A percentile compares a stretch with the other conserved stretches of the same genome.
phyloP scores from a whole-genome alignment of 1,140 invertebrate species.

The Ridgeia piscesae region DNA sequence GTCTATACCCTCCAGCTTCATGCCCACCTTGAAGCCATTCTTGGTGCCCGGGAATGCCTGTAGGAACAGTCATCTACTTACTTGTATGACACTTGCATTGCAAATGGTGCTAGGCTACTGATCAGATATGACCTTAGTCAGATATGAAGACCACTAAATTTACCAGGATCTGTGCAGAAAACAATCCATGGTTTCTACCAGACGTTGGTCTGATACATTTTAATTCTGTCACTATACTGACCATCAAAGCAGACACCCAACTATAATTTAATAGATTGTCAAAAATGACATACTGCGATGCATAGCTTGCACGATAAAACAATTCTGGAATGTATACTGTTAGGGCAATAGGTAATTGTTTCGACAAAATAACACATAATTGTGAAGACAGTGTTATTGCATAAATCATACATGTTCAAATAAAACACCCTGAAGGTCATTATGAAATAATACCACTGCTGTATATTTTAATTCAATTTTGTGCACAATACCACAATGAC shows the following conservation, averaged over 20 bases:
- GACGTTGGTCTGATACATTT: too few relatives aligned
- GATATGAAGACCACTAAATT: background rate
- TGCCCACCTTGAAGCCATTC: constrained; percentile 82
- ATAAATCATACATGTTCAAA: background rate
- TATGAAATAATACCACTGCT: background rate
- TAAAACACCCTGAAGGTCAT: background rate
- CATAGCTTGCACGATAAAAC: too few relatives aligned
- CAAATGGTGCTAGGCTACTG: background rate
- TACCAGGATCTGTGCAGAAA: background rate
- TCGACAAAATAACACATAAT: background rate
- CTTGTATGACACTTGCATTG: background rate
- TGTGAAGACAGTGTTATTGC: background rate
- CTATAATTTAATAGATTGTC: too few relatives aligned
- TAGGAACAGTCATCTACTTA: background rate
- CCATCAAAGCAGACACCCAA: too few relatives aligned
- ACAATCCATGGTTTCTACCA: too few relatives aligned
- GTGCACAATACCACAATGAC: background rate
- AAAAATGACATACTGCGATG: too few relatives aligned
- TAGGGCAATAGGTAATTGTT: background rate
- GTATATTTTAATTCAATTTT: background rate
- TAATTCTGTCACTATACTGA: too few relatives aligned
- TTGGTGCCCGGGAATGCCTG: constrained; percentile 51
- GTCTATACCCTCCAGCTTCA: constrained; percentile 93
- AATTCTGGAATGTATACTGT: too few relatives aligned
- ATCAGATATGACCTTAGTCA: constrained; percentile 17